A percentile compares a stretch with the other conserved stretches of the same genome.
phyloP scores from a whole-genome alignment of 2,888 invertebrate species.

The Nymphalis urticae region DNA sequence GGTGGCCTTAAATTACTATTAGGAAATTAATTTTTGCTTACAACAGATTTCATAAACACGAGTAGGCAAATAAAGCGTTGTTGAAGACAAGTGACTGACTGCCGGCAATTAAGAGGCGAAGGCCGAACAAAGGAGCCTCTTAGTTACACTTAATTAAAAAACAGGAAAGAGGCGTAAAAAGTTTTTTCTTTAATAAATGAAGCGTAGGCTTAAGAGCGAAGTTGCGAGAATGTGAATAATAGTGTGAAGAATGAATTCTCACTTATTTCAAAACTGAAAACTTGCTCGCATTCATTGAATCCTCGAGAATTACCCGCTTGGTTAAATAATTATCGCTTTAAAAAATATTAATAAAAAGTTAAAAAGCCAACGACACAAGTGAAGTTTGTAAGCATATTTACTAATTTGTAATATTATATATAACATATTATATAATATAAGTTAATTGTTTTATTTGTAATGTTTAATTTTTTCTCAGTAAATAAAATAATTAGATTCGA shows the following conservation, averaged over 20 bases:
- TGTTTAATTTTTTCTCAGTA: too few relatives aligned
- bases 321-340: background rate
- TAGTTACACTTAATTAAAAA: conserved; percentile 76
- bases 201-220: conserved; percentile 24
- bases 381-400: too few relatives aligned
- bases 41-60: conserved; percentile 49
- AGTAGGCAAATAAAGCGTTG: conserved; percentile 64
- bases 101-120: conserved; percentile 68
- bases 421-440: too few relatives aligned
- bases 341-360: background rate
- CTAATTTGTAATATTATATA: too few relatives aligned
- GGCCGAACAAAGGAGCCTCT: conserved; percentile 66
- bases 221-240: conserved; percentile 33
- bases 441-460: too few relatives aligned
- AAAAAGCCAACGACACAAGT: background rate
- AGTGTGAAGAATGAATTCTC: conserved; percentile 29
- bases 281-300: conserved; percentile 2
- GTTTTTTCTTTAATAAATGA: conserved; percentile 32
- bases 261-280: conserved; percentile 25
- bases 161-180: conserved; percentile 49
- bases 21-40: conserved; percentile 37
- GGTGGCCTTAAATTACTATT: conserved; percentile 17
- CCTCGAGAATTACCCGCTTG: conserved; percentile 2
- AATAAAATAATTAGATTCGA: background rate
- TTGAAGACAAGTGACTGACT: conserved; percentile 72